These are phyloP conservation scores for Florisuga fusca DNA, from an alignment of 2,797 vertebrate species.

Conservation along the genomic window DNA sequence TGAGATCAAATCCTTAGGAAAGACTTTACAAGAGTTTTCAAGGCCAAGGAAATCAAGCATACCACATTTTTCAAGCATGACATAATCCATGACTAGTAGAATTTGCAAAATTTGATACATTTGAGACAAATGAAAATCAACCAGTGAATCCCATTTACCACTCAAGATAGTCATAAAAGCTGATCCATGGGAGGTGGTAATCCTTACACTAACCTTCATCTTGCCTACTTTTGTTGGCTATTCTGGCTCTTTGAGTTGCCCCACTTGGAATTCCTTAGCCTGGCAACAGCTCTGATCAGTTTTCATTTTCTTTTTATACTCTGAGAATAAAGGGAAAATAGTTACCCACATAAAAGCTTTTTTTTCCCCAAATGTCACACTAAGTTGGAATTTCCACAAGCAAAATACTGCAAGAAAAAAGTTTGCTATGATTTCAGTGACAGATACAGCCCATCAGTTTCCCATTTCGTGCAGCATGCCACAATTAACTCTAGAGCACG, in stretches of 20 bases:
- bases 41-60: background rate
- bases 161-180: background rate
- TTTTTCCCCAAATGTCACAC: background rate
- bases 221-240: background rate
- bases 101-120: background rate
- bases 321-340: background rate
- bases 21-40: background rate
- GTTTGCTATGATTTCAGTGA: conserved; percentile 32
- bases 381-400: conserved; percentile 38
- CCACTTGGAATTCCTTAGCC: background rate
- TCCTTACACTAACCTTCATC: background rate
- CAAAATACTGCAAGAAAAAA: background rate
- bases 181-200: background rate
- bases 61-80: background rate
- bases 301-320: background rate
- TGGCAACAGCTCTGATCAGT: background rate
- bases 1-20: background rate
- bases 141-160: background rate
- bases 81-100: background rate
- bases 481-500: conserved; percentile 22
- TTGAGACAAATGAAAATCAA: background rate
- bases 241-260: background rate
- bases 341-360: background rate
- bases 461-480: background rate
- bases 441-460: background rate